These are phyloP conservation scores for Oreohelix idahoensis DNA, from an alignment of 1,140 invertebrate genomes.

Conservation along the genomic window DNA sequence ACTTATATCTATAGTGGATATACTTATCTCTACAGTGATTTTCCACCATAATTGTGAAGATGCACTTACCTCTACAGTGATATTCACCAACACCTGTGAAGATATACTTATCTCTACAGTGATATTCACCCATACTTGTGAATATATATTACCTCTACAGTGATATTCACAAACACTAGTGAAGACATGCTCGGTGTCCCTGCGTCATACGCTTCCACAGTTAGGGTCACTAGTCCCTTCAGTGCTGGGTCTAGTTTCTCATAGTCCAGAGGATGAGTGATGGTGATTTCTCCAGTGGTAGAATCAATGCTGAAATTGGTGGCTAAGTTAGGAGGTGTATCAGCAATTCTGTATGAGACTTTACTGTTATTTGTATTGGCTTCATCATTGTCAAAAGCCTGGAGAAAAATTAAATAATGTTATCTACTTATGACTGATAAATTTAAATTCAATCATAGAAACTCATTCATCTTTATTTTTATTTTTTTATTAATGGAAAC, in stretches of 20 bases:
- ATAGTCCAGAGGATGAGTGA: slow-evolving; percentile 56
- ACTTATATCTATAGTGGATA: too few species aligned
- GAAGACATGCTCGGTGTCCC: slow-evolving; percentile 42
- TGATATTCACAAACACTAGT: slow-evolving; percentile 52
- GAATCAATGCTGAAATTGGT: slow-evolving; percentile 57
- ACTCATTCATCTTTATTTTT: too few species aligned
- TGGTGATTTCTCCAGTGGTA: slow-evolving; percentile 49
- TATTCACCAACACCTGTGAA: too few species aligned
- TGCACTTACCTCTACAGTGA: too few species aligned
- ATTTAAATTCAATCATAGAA: too few species aligned
- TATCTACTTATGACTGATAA: too few species aligned
- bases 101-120: too few species aligned
- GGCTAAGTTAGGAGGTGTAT: slow-evolving; percentile 42
- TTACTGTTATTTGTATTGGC: slow-evolving; percentile 53
- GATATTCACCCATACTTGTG: too few species aligned
- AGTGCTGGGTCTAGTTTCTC: slow-evolving; percentile 50
- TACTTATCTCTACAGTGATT: too few species aligned
- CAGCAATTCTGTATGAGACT: slow-evolving; percentile 52
- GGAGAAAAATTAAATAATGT: background rate
- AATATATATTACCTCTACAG: slow-evolving; percentile 53
- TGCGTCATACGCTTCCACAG: slow-evolving; percentile 52
- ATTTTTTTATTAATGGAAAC: too few species aligned
- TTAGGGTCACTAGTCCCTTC: slow-evolving; percentile 49
- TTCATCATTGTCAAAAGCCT: slow-evolving; percentile 70
- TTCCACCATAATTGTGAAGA: too few species aligned